A percentile compares a stretch with the other conserved stretches of the same genome.
Evolutionary conservation across 2,888 invertebrate species (phyloP).

Genomic region (Allacma fusca): DNA sequence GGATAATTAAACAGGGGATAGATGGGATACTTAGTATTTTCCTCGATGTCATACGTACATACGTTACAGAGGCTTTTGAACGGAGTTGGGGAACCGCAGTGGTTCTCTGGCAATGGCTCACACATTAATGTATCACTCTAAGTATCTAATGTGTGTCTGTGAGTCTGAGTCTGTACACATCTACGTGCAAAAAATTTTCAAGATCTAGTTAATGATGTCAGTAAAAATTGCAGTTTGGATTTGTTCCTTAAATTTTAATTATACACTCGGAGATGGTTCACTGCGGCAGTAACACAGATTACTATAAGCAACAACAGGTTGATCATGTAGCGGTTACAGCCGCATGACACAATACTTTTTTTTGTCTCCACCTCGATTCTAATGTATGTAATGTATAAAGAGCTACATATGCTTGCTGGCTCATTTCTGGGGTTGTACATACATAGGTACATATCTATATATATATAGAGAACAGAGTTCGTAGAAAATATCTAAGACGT

Average conservation of each 20-base stretch:
- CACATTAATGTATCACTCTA: too few relatives aligned
- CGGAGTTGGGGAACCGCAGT: too few relatives aligned
- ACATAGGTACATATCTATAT: not conserved
- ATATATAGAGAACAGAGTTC: too few relatives aligned
- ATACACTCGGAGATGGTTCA: not conserved
- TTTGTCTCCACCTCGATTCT: too few relatives aligned
- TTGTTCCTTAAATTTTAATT: slow-evolving; percentile 21
- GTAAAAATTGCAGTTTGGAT: slow-evolving; percentile 20
- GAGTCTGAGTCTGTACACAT: not conserved
- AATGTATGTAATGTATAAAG: too few relatives aligned
- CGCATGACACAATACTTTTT: too few relatives aligned
- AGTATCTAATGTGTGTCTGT: too few relatives aligned
- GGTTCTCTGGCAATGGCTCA: too few relatives aligned
- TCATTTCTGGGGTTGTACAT: slow-evolving; percentile 3
- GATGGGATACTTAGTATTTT: not conserved
- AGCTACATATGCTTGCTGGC: too few relatives aligned
- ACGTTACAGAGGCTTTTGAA: not conserved
- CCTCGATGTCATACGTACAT: not conserved
- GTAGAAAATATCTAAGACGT: not conserved
- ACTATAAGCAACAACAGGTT: too few relatives aligned
- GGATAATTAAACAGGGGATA: slow-evolving; percentile 25
- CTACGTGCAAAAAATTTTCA: slow-evolving; percentile 25
- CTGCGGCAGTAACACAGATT: too few relatives aligned
- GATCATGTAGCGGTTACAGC: too few relatives aligned
- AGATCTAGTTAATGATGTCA: slow-evolving; percentile 37